Conservation (phyloP, 1,140 invertebrate genomes). For the Onthophagus taurus region DNA sequence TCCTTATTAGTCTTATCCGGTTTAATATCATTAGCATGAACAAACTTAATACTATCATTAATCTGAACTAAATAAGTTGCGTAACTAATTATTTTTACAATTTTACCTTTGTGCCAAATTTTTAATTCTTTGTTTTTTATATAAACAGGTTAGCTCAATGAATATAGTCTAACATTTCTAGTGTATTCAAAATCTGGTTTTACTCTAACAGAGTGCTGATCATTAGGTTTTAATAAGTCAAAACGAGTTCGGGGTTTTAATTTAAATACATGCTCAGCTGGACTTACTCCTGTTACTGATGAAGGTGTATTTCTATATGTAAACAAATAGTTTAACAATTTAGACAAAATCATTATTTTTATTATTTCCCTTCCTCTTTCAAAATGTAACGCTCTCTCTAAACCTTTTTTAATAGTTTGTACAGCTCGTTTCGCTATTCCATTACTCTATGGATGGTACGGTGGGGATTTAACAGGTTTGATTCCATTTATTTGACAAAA, state of each 20-base stretch:
- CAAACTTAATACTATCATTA: not conserved
- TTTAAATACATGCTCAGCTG: conserved; percentile 9
- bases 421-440: conserved; percentile 35
- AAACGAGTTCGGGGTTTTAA: conserved; percentile 8
- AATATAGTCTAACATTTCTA: too few relatives aligned
- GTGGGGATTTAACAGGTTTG: conserved; percentile 30
- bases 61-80: conserved; percentile 1
- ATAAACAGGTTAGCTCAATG: too few relatives aligned
- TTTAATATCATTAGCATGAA: conserved; percentile 5
- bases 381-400: conserved; percentile 1
- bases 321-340: conserved; percentile 10
- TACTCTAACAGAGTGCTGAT: too few relatives aligned
- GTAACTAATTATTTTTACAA: conserved; percentile 1
- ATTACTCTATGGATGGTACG: conserved; percentile 38
- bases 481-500: conserved; percentile 38
- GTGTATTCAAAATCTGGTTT: too few relatives aligned
- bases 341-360: conserved; percentile 6
- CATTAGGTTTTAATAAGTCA: conserved; percentile 10
- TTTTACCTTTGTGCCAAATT: conserved; percentile 3
- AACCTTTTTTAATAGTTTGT: conserved; percentile 15
- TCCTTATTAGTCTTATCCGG: too few relatives aligned
- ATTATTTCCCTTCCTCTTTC: not conserved
- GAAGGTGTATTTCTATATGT: conserved; percentile 7
- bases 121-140: too few relatives aligned
- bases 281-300: conserved; percentile 2